Evolutionary conservation across 2,888 invertebrate genomes (phyloP).

Genomic region (Drosophila siamana): DNA sequence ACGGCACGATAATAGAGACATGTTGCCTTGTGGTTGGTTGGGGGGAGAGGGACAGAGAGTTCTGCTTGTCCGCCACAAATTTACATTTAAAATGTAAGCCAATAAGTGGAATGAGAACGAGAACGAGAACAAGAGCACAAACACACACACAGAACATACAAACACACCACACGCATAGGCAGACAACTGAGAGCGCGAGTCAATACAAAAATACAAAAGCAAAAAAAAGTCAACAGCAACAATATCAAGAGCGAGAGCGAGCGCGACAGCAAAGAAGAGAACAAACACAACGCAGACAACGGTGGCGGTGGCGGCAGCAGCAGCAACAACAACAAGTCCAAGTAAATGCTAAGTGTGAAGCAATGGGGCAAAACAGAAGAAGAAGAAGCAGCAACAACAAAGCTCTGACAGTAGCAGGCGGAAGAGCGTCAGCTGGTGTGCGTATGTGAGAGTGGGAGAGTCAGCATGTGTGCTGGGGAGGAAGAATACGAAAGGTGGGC

Average conservation of each 20-base stretch:
- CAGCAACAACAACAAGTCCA: conserved; percentile 16
- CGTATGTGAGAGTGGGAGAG: background rate
- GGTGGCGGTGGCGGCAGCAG: no score
- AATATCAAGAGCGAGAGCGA: conserved; percentile 47
- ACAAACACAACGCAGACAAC: conserved; percentile 32
- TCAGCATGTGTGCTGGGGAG: conserved; percentile 1
- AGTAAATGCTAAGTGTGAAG: conserved; percentile 44
- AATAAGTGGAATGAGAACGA: conserved; percentile 48
- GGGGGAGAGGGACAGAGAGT: background rate
- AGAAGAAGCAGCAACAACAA: conserved; percentile 14
- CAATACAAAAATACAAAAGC: background rate
- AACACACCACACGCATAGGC: background rate
- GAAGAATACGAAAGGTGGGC: conserved; percentile 1
- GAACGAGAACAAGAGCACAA: conserved; percentile 41
- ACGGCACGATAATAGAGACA: conserved; percentile 42
- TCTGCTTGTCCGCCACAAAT: conserved; percentile 35
- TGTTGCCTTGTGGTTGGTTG: background rate
- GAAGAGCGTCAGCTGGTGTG: conserved; percentile 3
- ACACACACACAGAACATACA: conserved; percentile 25
- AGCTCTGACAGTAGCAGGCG: conserved; percentile 3
- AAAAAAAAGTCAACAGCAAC: conserved; percentile 23
- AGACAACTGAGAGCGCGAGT: conserved; percentile 11
- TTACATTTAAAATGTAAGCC: conserved; percentile 67
- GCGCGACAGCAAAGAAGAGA: conserved; percentile 21
- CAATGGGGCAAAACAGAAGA: conserved; percentile 35